These are phyloP conservation scores for Chaetogeoica ovagalla DNA, from an alignment of 2,888 invertebrate genomes.

Conservation along the genomic window DNA sequence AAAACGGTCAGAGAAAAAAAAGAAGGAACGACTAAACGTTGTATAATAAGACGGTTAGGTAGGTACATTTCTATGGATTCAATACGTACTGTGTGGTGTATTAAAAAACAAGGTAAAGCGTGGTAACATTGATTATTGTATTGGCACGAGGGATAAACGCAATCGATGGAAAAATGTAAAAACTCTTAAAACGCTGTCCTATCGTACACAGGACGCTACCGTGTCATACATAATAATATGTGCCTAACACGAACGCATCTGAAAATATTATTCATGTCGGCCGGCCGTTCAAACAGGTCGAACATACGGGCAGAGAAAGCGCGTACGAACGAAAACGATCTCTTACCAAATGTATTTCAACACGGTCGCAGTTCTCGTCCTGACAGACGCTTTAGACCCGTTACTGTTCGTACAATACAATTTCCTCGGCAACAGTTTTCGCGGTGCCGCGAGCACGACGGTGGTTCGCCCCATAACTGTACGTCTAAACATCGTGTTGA, in stretches of 20 bases:
- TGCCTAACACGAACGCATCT: neutral
- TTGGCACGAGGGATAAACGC: neutral
- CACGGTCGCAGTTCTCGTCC: slow-evolving; percentile 30
- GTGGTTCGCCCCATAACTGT: slow-evolving; percentile 6
- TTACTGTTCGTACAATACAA: slow-evolving; percentile 18
- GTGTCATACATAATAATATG: neutral
- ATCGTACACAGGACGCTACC: no score
- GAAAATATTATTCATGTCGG: slow-evolving; percentile 3
- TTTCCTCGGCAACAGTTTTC: slow-evolving; percentile 17
- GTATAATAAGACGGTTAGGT: neutral
- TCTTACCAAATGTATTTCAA: slow-evolving; percentile 50
- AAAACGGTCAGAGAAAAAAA: neutral
- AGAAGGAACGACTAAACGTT: neutral
- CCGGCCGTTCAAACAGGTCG: neutral
- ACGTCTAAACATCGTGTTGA: slow-evolving; percentile 31
- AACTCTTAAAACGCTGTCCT: no score
- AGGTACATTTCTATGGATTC: slow-evolving; percentile 27
- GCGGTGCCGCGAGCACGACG: slow-evolving; percentile 5
- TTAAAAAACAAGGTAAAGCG: neutral
- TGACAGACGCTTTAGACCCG: slow-evolving; percentile 25
- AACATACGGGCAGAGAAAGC: neutral
- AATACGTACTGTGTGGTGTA: neutral
- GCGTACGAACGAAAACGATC: neutral
- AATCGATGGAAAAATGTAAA: no score
- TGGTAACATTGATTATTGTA: neutral